Percentiles rank a stretch among this genome's conserved stretches.
Conservation (phyloP, 1,140 invertebrate genomes). For the Pseudomyrmex concolor region DNA sequence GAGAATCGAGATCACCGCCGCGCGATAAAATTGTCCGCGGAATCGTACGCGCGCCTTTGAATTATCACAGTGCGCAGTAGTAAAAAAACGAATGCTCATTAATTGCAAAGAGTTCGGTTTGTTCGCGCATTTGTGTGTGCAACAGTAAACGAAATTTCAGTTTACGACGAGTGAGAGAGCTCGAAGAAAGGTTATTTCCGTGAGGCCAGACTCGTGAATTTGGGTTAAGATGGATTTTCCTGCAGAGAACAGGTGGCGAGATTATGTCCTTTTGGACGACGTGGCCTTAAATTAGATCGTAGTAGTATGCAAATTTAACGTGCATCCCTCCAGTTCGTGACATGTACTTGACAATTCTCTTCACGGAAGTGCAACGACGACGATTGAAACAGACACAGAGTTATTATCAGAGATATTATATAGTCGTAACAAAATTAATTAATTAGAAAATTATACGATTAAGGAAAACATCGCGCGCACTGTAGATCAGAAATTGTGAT, state of each 20-base stretch:
- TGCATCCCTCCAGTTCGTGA: background rate
- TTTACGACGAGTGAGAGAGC: background rate
- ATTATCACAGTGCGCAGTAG: background rate
- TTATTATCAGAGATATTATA: background rate
- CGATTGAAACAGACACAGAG: background rate
- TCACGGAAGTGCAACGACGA: background rate
- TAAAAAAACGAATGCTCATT: conserved; percentile 17
- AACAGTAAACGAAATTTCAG: conserved; percentile 32
- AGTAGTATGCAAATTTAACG: conserved; percentile 34
- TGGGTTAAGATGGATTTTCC: conserved; percentile 29
- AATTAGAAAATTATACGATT: background rate
- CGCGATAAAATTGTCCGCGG: conserved; percentile 43
- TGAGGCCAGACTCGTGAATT: background rate
- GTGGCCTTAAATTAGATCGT: conserved; percentile 5
- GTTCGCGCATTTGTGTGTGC: background rate
- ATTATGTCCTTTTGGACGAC: conserved; percentile 10
- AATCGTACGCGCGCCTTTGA: conserved; percentile 6
- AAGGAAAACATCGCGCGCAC: background rate
- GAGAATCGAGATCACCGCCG: conserved; percentile 20
- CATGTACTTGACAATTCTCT: background rate
- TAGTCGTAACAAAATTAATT: too few species aligned
- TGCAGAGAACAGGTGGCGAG: background rate
- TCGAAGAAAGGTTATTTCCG: background rate
- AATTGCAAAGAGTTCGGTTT: background rate
- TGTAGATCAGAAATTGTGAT: background rate